These are phyloP conservation scores for Maconellicoccus hirsutus DNA, from an alignment of 1,140 invertebrate species.

Conservation along the genomic window DNA sequence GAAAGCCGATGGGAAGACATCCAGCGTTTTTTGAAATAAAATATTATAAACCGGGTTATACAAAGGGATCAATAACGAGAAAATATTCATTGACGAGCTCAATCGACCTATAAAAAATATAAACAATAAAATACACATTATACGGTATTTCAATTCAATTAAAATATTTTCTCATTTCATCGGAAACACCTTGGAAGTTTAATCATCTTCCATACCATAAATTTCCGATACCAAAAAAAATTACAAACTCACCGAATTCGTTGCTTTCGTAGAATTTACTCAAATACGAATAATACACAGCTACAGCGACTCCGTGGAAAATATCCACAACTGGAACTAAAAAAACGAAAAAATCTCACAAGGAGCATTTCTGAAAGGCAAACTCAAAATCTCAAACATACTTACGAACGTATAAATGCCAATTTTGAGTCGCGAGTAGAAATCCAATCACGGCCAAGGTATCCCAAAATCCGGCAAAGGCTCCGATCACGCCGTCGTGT, in stretches of 20 bases:
- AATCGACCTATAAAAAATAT: not conserved
- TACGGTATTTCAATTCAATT: no score
- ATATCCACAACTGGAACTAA: constrained; percentile 21
- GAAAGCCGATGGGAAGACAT: not conserved
- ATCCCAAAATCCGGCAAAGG: constrained; percentile 27
- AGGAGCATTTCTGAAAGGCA: no score
- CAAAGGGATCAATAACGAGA: not conserved
- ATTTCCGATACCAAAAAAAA: no score
- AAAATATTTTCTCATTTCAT: no score
- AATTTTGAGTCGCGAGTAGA: constrained; percentile 25
- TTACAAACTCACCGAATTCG: constrained; percentile 24
- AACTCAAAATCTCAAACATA: no score
- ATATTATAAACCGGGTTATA: not conserved
- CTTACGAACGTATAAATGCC: constrained; percentile 29
- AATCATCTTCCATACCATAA: no score
- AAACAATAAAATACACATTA: not conserved
- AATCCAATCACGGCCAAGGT: constrained; percentile 26
- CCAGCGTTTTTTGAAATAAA: constrained; percentile 2
- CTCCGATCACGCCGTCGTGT: constrained; percentile 28
- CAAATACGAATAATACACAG: constrained; percentile 26
- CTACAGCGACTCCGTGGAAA: constrained; percentile 24
- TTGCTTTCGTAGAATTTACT: constrained; percentile 27
- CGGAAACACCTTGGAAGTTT: no score
- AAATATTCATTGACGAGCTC: not conserved
- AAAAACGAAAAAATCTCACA: not conserved